These are phyloP conservation scores for Pyrrhosoma nymphula DNA, from an alignment of 2,888 invertebrate species.

Conservation along the genomic window DNA sequence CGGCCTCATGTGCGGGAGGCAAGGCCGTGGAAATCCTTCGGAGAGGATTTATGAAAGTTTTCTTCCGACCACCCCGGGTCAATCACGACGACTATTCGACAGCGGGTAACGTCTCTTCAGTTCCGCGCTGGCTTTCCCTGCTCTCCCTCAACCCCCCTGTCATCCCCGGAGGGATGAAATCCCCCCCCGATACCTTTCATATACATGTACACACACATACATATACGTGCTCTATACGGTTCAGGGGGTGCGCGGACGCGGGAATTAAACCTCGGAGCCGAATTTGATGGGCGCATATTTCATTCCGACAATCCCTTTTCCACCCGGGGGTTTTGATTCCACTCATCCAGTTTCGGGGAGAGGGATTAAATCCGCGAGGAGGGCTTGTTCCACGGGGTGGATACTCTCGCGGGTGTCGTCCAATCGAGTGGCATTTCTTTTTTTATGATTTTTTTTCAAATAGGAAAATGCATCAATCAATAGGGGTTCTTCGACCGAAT, in stretches of 20 bases:
- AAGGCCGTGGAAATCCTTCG: not conserved
- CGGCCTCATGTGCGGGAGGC: not conserved
- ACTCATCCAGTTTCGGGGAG: not conserved
- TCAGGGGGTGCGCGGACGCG: not conserved
- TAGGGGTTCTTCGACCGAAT: not conserved
- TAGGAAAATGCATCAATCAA: not conserved
- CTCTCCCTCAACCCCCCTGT: not conserved
- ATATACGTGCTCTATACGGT: not conserved
- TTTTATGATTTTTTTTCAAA: not conserved
- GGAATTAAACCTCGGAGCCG: slow-evolving; percentile 46
- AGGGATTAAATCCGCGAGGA: not conserved
- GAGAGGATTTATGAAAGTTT: slow-evolving; percentile 28
- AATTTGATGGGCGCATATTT: slow-evolving; percentile 62
- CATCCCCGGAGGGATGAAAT: not conserved
- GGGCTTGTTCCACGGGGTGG: slow-evolving; percentile 3
- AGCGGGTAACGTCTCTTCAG: slow-evolving; percentile 5
- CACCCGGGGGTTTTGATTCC: slow-evolving; percentile 13
- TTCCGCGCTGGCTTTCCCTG: slow-evolving; percentile 3
- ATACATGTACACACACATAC: no score
- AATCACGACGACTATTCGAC: slow-evolving; percentile 18
- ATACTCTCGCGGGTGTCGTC: not conserved
- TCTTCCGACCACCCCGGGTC: not conserved
- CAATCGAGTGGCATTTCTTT: not conserved
- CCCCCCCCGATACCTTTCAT: not conserved
- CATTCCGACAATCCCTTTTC: slow-evolving; percentile 55